These are phyloP conservation scores for Physocephala rufipes DNA, from an alignment of 2,888 invertebrate genomes.

Conservation along the genomic window DNA sequence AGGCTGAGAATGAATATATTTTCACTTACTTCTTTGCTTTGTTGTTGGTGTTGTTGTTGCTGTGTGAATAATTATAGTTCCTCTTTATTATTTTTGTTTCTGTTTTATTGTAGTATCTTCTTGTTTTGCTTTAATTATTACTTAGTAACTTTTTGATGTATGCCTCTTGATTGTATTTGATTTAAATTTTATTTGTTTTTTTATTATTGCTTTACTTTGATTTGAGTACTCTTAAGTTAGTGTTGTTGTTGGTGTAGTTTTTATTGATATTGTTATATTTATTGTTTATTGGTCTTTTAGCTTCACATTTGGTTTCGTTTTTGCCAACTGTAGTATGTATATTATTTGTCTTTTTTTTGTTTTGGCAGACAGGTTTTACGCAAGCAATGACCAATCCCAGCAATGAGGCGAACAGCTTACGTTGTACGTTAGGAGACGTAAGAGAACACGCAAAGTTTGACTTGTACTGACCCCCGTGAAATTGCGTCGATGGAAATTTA, in stretches of 20 bases:
- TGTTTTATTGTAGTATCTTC: background rate
- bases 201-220: constrained; percentile 13
- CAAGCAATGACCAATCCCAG: background rate
- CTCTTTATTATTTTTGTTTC: background rate
- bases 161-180: constrained; percentile 2
- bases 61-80: background rate
- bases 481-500: background rate
- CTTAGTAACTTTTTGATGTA: background rate
- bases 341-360: constrained; percentile 16
- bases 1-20: background rate
- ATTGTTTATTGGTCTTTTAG: constrained; percentile 28
- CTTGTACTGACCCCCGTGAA: background rate
- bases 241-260: constrained; percentile 15
- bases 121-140: background rate
- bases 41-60: background rate
- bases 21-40: background rate
- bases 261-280: constrained; percentile 38
- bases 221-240: constrained; percentile 23
- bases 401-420: background rate
- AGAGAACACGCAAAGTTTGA: background rate
- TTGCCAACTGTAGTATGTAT: constrained; percentile 22
- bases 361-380: constrained; percentile 21
- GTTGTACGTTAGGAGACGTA: background rate
- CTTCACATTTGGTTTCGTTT: constrained; percentile 11
- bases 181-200: constrained; percentile 16